phyloP scores from a whole-genome alignment of 2,888 invertebrate species.

The Phragmatobia fuliginosa region DNA sequence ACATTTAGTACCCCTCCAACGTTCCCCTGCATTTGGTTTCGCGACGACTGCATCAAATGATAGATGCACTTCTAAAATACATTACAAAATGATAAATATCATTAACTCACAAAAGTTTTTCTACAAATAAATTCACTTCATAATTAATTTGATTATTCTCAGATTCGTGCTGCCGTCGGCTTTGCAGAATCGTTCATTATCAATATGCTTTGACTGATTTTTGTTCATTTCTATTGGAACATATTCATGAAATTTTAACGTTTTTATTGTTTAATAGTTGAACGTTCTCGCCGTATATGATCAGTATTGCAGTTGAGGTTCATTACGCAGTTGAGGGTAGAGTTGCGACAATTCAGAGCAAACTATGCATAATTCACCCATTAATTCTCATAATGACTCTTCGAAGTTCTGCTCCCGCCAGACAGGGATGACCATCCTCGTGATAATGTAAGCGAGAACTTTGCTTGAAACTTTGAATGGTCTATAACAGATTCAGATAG shows the following conservation, averaged over 20 bases:
- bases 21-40: conserved; percentile 61
- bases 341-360: conserved; percentile 79
- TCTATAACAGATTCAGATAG: conserved; percentile 44
- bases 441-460: conserved; percentile 69
- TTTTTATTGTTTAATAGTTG: too few species aligned
- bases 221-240: too few species aligned
- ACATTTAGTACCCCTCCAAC: conserved; percentile 18
- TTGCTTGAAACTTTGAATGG: conserved; percentile 68
- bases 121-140: conserved; percentile 39
- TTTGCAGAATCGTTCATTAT: conserved; percentile 31
- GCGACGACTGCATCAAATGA: conserved; percentile 62
- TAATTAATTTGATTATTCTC: conserved; percentile 31
- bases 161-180: conserved; percentile 24
- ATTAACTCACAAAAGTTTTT: conserved; percentile 38
- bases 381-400: conserved; percentile 83
- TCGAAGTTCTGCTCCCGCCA: conserved; percentile 76
- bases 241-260: too few species aligned
- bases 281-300: conserved; percentile 64
- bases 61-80: conserved; percentile 66
- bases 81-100: conserved; percentile 61
- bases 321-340: conserved; percentile 77
- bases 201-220: conserved; percentile 36
- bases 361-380: conserved; percentile 83
- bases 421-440: conserved; percentile 72
- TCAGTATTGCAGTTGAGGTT: conserved; percentile 66